Evolutionary conservation across 1,140 invertebrate species (phyloP).

Genomic region (Venustaconcha ellipsiformis): DNA sequence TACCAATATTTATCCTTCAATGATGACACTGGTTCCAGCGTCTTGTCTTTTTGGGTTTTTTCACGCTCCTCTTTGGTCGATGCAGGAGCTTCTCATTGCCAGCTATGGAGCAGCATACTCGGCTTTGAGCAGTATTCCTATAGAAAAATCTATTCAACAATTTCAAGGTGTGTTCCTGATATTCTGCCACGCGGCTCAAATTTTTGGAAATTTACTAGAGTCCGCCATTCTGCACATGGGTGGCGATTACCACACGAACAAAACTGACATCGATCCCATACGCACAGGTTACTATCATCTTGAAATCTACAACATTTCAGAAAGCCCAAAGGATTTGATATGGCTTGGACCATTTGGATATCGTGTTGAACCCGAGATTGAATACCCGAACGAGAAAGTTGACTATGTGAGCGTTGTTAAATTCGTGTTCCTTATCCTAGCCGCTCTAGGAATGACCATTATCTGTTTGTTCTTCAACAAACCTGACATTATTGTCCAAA

Average conservation of each 20-base stretch:
- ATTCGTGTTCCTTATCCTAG: conserved; percentile 39
- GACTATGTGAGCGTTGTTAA: conserved; percentile 41
- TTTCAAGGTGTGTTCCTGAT: conserved; percentile 48
- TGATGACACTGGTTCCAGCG: conserved; percentile 38
- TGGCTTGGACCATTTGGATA: conserved; percentile 32
- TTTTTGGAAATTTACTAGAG: conserved; percentile 45
- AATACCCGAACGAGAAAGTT: conserved; percentile 11
- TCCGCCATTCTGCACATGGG: conserved; percentile 32
- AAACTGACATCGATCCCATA: conserved; percentile 10
- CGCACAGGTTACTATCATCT: conserved; percentile 8
- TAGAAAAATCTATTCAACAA: conserved; percentile 45
- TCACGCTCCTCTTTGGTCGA: conserved; percentile 44
- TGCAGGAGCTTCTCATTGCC: conserved; percentile 44
- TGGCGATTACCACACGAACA: conserved; percentile 7
- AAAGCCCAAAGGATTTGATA: conserved; percentile 8
- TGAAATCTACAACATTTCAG: conserved; percentile 25
- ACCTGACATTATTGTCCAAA: conserved; percentile 48
- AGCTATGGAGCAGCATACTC: conserved; percentile 49
- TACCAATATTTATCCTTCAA: conserved; percentile 42
- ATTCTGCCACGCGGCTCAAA: conserved; percentile 46
- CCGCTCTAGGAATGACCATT: conserved; percentile 36
- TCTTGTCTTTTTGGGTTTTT: conserved; percentile 44
- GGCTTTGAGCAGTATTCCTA: conserved; percentile 34
- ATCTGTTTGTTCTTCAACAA: conserved; percentile 47
- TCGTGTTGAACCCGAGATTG: conserved; percentile 20